Evolutionary conservation across 2,888 invertebrate species (phyloP).

Genomic region (Penaeus monodon): DNA sequence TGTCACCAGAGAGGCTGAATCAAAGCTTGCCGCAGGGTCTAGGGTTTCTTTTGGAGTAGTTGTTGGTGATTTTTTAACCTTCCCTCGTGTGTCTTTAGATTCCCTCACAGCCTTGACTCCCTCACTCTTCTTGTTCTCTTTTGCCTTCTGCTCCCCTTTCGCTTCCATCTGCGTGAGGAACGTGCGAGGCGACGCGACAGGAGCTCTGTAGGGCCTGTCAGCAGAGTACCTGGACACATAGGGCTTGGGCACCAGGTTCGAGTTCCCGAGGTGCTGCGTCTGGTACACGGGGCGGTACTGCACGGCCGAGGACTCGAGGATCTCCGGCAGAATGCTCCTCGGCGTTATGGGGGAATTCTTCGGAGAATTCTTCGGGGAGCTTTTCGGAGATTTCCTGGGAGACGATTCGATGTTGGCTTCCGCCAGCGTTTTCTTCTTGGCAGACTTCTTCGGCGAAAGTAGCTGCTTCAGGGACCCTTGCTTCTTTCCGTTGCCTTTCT

Average conservation of each 20-base stretch:
- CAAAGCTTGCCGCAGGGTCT: not conserved
- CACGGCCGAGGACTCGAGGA: conserved; percentile 36
- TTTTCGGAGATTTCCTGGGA: conserved; percentile 34
- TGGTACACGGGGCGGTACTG: conserved; percentile 49
- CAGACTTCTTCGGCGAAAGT: conserved; percentile 18
- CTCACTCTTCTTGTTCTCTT: not conserved
- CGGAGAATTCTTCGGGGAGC: not conserved
- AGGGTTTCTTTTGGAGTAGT: not conserved
- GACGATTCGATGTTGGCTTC: conserved; percentile 28
- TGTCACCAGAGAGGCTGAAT: not conserved
- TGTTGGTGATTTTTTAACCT: conserved; percentile 33
- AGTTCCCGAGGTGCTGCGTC: conserved; percentile 9
- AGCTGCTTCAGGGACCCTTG: not conserved
- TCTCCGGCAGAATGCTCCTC: conserved; percentile 34
- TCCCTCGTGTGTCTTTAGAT: conserved; percentile 45
- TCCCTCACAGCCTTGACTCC: not conserved
- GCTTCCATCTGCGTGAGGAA: not conserved
- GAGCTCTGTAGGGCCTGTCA: conserved; percentile 25
- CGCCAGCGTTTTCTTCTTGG: conserved; percentile 5
- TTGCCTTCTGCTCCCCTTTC: not conserved
- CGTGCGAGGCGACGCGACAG: conserved; percentile 46
- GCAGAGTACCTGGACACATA: conserved; percentile 26
- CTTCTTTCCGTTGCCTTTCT: too few relatives aligned
- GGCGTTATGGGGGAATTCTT: not conserved
- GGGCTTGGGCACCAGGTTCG: conserved; percentile 44